Evolutionary conservation across 2,113 vertebrate species (phyloP).

Genomic region (Chascanopsetta lugubris): DNA sequence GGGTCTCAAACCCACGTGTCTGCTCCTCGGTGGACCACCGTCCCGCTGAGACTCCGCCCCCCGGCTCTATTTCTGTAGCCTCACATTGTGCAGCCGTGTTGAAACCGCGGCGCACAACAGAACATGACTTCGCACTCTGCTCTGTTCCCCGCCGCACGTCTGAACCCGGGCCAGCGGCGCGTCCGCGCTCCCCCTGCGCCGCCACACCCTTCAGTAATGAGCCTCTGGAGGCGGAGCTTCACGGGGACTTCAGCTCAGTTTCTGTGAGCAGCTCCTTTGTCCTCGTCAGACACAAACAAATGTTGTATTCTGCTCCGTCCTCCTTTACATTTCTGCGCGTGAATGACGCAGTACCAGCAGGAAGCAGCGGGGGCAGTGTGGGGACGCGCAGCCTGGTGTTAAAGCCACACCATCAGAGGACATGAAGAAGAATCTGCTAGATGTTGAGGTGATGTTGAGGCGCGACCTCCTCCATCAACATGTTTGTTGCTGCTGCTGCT

Average conservation of each 20-base stretch:
- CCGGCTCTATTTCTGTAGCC: background rate
- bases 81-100: slow-evolving; percentile 27
- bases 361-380: too few relatives aligned
- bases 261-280: too few relatives aligned
- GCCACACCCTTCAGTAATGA: slow-evolving; percentile 48
- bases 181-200: slow-evolving; percentile 3
- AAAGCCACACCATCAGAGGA: too few relatives aligned
- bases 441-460: too few relatives aligned
- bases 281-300: too few relatives aligned
- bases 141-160: slow-evolving; percentile 42
- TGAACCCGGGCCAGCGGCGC: slow-evolving; percentile 29
- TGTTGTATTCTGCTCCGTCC: too few relatives aligned
- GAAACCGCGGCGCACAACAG: slow-evolving; percentile 52
- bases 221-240: slow-evolving; percentile 39
- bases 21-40: slow-evolving; percentile 22
- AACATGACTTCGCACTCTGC: slow-evolving; percentile 55
- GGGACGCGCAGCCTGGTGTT: too few relatives aligned
- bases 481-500: too few relatives aligned
- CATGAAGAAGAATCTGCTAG: too few relatives aligned
- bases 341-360: too few relatives aligned
- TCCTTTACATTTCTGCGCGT: too few relatives aligned
- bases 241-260: slow-evolving; percentile 23
- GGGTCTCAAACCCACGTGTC: slow-evolving; percentile 16
- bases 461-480: too few relatives aligned
- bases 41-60: slow-evolving; percentile 28